These are phyloP conservation scores for Heliangelus exortis DNA, from an alignment of 2,797 vertebrate species.

Conservation along the genomic window DNA sequence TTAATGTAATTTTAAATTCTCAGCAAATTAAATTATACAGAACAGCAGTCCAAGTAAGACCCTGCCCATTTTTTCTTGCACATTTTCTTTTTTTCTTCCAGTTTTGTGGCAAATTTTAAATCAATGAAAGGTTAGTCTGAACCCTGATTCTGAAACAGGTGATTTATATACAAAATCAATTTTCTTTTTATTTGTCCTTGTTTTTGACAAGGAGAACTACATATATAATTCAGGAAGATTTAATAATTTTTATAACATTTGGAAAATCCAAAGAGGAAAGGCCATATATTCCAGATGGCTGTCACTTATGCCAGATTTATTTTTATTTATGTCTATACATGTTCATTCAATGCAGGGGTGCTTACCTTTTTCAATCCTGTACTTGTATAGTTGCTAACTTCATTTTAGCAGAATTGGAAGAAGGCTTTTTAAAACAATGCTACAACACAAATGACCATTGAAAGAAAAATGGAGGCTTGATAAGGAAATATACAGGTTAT, in stretches of 20 bases:
- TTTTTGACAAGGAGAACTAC: not conserved
- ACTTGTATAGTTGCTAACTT: not conserved
- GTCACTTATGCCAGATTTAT: not conserved
- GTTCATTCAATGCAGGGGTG: not conserved
- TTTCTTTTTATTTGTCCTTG: conserved; percentile 3
- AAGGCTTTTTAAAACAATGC: not conserved
- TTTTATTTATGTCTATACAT: not conserved
- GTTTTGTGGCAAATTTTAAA: conserved; percentile 75
- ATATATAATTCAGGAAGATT: not conserved
- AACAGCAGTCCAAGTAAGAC: conserved; percentile 79
- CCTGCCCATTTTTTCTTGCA: conserved; percentile 70
- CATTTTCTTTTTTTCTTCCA: conserved; percentile 44
- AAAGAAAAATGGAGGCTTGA: conserved; percentile 18
- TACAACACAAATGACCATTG: not conserved
- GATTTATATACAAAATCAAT: conserved; percentile 8
- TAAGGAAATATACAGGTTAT: conserved; percentile 1
- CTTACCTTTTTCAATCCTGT: not conserved
- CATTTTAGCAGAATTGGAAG: conserved; percentile 17
- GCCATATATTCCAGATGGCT: not conserved
- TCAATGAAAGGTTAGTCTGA: conserved; percentile 58
- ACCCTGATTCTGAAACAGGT: conserved; percentile 35
- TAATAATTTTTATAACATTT: not conserved
- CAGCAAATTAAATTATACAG: conserved; percentile 88
- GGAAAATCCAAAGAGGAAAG: not conserved
- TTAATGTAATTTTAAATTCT: conserved; percentile 89